These are phyloP conservation scores for Amphipyra berbera DNA, from an alignment of 2,888 invertebrate genomes.

Conservation along the genomic window DNA sequence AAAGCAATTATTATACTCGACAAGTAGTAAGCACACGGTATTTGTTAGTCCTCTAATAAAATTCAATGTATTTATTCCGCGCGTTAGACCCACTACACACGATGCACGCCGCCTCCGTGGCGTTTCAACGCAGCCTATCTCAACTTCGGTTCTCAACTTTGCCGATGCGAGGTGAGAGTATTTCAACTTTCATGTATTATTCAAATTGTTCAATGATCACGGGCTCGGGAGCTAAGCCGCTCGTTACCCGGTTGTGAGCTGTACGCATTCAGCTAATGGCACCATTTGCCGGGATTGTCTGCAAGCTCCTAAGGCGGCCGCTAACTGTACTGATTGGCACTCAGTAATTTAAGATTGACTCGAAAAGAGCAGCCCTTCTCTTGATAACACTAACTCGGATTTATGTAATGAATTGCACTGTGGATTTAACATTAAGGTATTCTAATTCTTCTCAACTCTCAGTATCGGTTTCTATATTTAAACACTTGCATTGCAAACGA, in stretches of 20 bases:
- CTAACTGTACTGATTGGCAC: slow-evolving; percentile 69
- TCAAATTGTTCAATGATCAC: slow-evolving; percentile 80
- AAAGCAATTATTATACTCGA: too few species aligned
- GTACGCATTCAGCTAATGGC: slow-evolving; percentile 77
- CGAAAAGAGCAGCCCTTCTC: slow-evolving; percentile 26
- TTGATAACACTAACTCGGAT: slow-evolving; percentile 22
- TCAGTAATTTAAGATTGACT: slow-evolving; percentile 53
- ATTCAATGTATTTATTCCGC: too few species aligned
- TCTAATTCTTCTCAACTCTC: too few species aligned
- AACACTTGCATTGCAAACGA: too few species aligned
- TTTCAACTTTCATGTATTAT: slow-evolving; percentile 79
- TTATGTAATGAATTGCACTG: slow-evolving; percentile 3
- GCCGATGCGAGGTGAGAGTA: slow-evolving; percentile 60
- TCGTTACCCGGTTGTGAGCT: slow-evolving; percentile 69
- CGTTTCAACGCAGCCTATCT: slow-evolving; percentile 24
- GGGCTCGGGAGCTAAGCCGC: slow-evolving; percentile 62
- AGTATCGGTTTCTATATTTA: too few species aligned
- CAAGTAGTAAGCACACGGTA: too few species aligned
- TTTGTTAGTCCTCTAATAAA: too few species aligned
- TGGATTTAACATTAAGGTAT: slow-evolving; percentile 3
- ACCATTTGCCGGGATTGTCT: slow-evolving; percentile 80
- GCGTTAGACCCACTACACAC: not conserved
- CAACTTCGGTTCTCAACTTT: slow-evolving; percentile 37
- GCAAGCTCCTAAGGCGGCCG: slow-evolving; percentile 62
- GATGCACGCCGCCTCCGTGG: slow-evolving; percentile 4